Conservation (phyloP, 2,113 vertebrate genomes). For the Varanus komodoensis region DNA sequence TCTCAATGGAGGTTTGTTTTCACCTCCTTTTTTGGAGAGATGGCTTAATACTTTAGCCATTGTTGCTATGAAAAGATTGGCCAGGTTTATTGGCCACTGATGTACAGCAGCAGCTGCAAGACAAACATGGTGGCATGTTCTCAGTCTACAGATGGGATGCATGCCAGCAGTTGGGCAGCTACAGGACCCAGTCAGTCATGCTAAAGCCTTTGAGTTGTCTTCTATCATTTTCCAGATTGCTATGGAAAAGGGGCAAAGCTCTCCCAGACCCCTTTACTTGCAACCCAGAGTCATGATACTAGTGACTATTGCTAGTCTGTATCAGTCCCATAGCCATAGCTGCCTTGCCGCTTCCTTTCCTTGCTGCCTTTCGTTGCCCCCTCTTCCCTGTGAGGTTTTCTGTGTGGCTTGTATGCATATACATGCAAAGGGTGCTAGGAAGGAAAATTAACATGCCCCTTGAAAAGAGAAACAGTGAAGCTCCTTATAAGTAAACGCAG, state of each 20-base stretch:
- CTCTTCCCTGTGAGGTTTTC: not conserved
- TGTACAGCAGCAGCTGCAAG: slow-evolving; percentile 77
- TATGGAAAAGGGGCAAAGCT: not conserved
- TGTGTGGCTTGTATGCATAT: not conserved
- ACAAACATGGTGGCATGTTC: slow-evolving; percentile 74
- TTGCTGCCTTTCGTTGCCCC: not conserved
- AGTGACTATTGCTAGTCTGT: slow-evolving; percentile 12
- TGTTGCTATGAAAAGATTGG: slow-evolving; percentile 75
- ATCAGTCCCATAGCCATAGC: slow-evolving; percentile 13
- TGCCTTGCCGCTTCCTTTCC: not conserved
- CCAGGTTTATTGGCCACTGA: slow-evolving; percentile 73
- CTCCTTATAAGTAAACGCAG: not conserved
- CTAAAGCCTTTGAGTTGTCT: slow-evolving; percentile 51
- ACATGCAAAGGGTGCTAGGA: not conserved
- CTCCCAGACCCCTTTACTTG: not conserved
- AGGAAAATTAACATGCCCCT: not conserved
- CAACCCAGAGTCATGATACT: slow-evolving; percentile 48
- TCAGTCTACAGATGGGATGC: slow-evolving; percentile 60
- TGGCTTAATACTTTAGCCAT: slow-evolving; percentile 54
- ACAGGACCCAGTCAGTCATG: slow-evolving; percentile 58
- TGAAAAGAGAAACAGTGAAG: not conserved
- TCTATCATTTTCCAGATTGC: slow-evolving; percentile 9
- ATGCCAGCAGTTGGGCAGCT: slow-evolving; percentile 71
- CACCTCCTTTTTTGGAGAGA: slow-evolving; percentile 40
- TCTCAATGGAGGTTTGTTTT: not conserved